Evolutionary conservation across 2,888 invertebrate species (phyloP).

Genomic region (Unio pictorum): DNA sequence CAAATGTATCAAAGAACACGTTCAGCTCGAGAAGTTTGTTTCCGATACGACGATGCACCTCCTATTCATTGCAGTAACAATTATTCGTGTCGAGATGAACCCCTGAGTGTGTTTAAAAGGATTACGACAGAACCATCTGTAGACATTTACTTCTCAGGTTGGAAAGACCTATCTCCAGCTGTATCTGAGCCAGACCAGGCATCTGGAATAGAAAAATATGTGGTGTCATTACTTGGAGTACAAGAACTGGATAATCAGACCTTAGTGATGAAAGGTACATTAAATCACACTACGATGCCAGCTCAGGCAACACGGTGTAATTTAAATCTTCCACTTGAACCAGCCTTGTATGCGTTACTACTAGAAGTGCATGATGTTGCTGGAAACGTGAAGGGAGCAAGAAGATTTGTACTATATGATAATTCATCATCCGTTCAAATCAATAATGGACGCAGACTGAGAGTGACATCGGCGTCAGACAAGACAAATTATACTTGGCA

Average conservation of each 20-base stretch:
- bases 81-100: slow-evolving; percentile 15
- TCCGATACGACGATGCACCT: slow-evolving; percentile 16
- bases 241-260: background rate
- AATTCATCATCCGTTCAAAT: slow-evolving; percentile 19
- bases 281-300: background rate
- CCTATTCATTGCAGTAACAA: slow-evolving; percentile 20
- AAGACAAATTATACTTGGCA: slow-evolving; percentile 35
- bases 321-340: slow-evolving; percentile 4
- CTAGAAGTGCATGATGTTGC: slow-evolving; percentile 28
- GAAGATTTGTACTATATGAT: slow-evolving; percentile 33
- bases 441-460: slow-evolving; percentile 4
- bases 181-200: slow-evolving; percentile 16
- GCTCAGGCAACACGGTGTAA: background rate
- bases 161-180: slow-evolving; percentile 32
- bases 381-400: slow-evolving; percentile 19
- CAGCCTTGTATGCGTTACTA: slow-evolving; percentile 24
- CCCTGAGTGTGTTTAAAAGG: slow-evolving; percentile 13
- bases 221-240: slow-evolving; percentile 16
- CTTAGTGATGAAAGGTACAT: background rate
- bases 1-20: slow-evolving; percentile 9
- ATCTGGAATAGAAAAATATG: slow-evolving; percentile 27
- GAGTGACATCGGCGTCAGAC: slow-evolving; percentile 19
- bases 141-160: slow-evolving; percentile 23
- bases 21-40: slow-evolving; percentile 13
- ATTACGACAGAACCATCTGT: slow-evolving; percentile 15